Conservation (phyloP, 2,888 invertebrate species). For the Troilus luridus region DNA sequence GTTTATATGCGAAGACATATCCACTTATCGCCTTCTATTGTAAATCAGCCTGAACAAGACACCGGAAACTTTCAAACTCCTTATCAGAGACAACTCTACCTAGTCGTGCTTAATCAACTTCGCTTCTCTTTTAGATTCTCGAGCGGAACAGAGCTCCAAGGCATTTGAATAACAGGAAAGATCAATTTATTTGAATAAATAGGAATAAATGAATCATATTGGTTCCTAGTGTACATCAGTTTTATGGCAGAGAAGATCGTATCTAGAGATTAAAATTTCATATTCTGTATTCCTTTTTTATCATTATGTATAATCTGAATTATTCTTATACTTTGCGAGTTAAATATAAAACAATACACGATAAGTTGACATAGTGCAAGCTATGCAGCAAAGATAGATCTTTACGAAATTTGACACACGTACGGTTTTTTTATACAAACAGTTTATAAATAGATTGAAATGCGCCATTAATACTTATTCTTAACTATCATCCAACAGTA, state of each 20-base stretch:
- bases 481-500: too few relatives aligned
- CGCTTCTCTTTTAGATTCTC: neutral
- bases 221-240: neutral
- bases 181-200: neutral
- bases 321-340: too few relatives aligned
- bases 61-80: constrained; percentile 29
- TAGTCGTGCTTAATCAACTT: constrained; percentile 19
- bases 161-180: constrained; percentile 20
- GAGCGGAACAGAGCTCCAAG: neutral
- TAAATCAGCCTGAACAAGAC: constrained; percentile 22
- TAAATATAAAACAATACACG: too few relatives aligned
- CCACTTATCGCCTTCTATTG: neutral
- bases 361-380: too few relatives aligned
- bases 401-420: too few relatives aligned
- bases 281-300: neutral
- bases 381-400: too few relatives aligned
- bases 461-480: too few relatives aligned
- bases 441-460: too few relatives aligned
- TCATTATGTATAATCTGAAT: too few relatives aligned
- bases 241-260: neutral
- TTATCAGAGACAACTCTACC: neutral
- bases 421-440: too few relatives aligned
- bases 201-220: neutral
- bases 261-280: neutral
- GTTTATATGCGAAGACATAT: neutral